A percentile compares a stretch with the other conserved stretches of the same genome.
These are phyloP conservation scores for Hyposoter didymator DNA, from an alignment of 2,888 invertebrate genomes.

Conservation along the genomic window DNA sequence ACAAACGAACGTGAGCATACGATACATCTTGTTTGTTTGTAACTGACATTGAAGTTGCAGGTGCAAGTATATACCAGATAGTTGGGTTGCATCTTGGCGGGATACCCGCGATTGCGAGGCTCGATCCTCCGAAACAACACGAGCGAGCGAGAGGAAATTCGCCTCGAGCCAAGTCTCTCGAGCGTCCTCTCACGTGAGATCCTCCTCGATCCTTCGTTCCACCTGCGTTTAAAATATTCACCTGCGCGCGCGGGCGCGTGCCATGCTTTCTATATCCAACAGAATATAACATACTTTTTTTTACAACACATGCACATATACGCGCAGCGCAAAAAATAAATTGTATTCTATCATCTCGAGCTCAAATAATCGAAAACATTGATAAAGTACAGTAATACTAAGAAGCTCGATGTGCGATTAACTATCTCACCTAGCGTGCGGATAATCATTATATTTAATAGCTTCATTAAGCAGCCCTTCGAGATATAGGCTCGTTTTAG, in stretches of 20 bases:
- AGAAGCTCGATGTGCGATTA: background rate
- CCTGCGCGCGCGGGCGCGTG: constrained; percentile 78
- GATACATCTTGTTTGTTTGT: constrained; percentile 61
- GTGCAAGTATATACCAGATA: constrained; percentile 58
- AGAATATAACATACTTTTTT: background rate
- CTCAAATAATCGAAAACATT: constrained; percentile 39
- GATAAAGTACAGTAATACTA: constrained; percentile 32
- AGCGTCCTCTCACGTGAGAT: constrained; percentile 61
- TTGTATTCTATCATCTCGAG: constrained; percentile 11
- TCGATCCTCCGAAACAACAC: constrained; percentile 42
- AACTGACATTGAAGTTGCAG: constrained; percentile 69
- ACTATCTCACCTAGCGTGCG: constrained; percentile 47
- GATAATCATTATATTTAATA: constrained; percentile 48
- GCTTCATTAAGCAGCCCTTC: constrained; percentile 39
- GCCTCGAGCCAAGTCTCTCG: constrained; percentile 59
- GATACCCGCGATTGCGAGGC: constrained; percentile 59
- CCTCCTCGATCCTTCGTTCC: constrained; percentile 77
- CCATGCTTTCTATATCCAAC: constrained; percentile 56
- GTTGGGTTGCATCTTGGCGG: constrained; percentile 63
- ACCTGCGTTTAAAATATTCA: constrained; percentile 81
- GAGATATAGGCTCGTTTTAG: constrained; percentile 26
- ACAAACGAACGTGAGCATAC: constrained; percentile 33
- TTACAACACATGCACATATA: background rate
- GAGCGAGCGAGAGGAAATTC: constrained; percentile 34
- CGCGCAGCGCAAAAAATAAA: constrained; percentile 17